Conservation (phyloP, 1,140 invertebrate species). For the Drosophila sechellia region DNA sequence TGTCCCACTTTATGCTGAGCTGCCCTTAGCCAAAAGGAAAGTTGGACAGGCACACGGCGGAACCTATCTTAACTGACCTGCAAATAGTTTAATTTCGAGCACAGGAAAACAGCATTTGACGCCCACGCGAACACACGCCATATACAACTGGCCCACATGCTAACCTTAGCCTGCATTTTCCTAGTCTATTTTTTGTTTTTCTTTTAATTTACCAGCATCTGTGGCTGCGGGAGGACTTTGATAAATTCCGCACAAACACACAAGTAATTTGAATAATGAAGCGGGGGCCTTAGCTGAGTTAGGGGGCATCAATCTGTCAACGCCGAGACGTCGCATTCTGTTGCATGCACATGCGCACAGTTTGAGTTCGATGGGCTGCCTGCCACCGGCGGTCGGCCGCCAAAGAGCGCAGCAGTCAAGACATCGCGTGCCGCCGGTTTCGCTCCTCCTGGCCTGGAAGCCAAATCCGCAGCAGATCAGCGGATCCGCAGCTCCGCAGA, state of each 20-base stretch:
- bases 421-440: conserved; percentile 44
- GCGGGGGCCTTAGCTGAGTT: conserved; percentile 63
- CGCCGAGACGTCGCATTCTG: conserved; percentile 69
- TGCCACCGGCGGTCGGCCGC: conserved; percentile 67
- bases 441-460: conserved; percentile 25
- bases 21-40: conserved; percentile 79
- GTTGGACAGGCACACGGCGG: conserved; percentile 55
- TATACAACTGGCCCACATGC: conserved; percentile 53
- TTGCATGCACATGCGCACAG: conserved; percentile 79
- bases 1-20: conserved; percentile 25
- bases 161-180: conserved; percentile 4
- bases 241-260: conserved; percentile 80
- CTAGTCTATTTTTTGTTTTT: not conserved
- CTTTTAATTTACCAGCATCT: conserved; percentile 1
- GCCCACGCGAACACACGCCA: conserved; percentile 58
- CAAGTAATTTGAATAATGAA: conserved; percentile 78
- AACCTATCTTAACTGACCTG: conserved; percentile 74
- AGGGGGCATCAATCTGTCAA: conserved; percentile 81
- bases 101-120: conserved; percentile 53
- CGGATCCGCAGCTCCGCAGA: conserved; percentile 23
- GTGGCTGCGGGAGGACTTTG: conserved; percentile 61
- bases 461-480: conserved; percentile 50
- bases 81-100: conserved; percentile 55
- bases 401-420: conserved; percentile 25
- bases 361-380: conserved; percentile 79